Evolutionary conservation across 2,888 invertebrate genomes (phyloP), one percentile per base, ranked within the genome.

Genomic region (Himalopsyche anomala): DNA sequence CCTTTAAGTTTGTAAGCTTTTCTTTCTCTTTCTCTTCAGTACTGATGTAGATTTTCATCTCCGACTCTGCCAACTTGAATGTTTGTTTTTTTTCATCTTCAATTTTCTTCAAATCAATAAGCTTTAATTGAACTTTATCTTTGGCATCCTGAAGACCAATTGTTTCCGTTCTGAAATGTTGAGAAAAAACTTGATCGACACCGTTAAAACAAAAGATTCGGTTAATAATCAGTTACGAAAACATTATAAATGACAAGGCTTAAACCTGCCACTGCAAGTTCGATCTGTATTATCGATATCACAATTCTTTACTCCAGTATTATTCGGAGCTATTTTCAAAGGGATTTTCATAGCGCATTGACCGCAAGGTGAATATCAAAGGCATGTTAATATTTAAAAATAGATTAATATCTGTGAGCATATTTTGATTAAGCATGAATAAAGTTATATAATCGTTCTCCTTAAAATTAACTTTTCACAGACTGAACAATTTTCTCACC

Each of bases 11-110:
- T 81, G 94, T 92, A 74, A 97, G 90, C 89, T 95, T 95, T 17
- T 92, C 92, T n/a, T 93, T 93, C 90, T 96, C 96, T 15, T 93
- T 94, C 87, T 94, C 90, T 91, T 96, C 94, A 87, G 94, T 93
- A 91, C 95, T 93, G 90, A 96, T 91, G 88, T 96, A 97, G 82
- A 98, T 93, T 90, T 97, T 96, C 15, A 98, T 91, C 90, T 98
- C 96, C 0, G 96, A 96, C 90, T 97, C 96, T 0, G 96, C 95
- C 92, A 88, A 94, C 93, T 92, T 92, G 88, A 90, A 91, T 1
- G 90, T 89, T 12, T 91, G 91, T 81, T 96, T 96, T 0, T 96
- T 94, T 89, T 95, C 94, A 89, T 97, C 95, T 0, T 96, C 96
- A 11, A 94, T 93, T 89, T 94, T 95, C 89, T 96, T 95, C 8